These are phyloP conservation scores for Forbesichthys agassizii DNA, from an alignment of 2,113 vertebrate species.

Conservation along the genomic window DNA sequence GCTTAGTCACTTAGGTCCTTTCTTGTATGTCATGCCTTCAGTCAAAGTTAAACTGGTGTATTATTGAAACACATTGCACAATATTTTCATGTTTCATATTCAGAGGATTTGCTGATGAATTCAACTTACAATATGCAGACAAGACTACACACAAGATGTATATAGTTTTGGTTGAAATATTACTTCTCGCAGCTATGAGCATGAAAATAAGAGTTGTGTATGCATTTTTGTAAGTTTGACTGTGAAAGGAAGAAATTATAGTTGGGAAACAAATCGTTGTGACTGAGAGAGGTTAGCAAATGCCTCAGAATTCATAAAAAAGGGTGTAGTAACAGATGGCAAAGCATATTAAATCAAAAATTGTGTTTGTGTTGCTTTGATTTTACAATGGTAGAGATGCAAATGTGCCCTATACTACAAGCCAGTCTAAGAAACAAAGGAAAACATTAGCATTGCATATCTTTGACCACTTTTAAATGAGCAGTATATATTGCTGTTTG, in stretches of 20 bases:
- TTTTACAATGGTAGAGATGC: slow-evolving; percentile 70
- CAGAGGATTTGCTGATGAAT: slow-evolving; percentile 25
- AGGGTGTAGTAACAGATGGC: slow-evolving; percentile 76
- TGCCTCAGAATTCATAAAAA: slow-evolving; percentile 55
- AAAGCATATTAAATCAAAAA: slow-evolving; percentile 76
- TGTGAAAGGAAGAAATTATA: slow-evolving; percentile 13
- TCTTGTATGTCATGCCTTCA: slow-evolving; percentile 46
- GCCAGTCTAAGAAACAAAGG: slow-evolving; percentile 63
- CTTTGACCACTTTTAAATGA: slow-evolving; percentile 53
- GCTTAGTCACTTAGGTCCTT: slow-evolving; percentile 59
- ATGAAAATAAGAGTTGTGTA: neutral
- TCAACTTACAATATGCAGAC: slow-evolving; percentile 24
- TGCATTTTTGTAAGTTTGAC: slow-evolving; percentile 64
- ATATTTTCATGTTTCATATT: slow-evolving; percentile 34
- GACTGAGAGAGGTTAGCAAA: slow-evolving; percentile 57
- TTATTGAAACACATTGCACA: slow-evolving; percentile 39
- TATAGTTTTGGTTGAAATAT: neutral
- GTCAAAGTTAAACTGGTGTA: slow-evolving; percentile 32
- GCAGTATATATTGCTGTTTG: slow-evolving; percentile 65
- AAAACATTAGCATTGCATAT: slow-evolving; percentile 42
- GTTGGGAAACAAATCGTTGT: slow-evolving; percentile 46
- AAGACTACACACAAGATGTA: slow-evolving; percentile 25
- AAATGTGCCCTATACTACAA: slow-evolving; percentile 68
- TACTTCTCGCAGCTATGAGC: too few relatives aligned
- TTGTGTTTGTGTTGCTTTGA: slow-evolving; percentile 73